Conservation (phyloP, 2,888 invertebrate genomes). For the Candidula unifasciata region DNA sequence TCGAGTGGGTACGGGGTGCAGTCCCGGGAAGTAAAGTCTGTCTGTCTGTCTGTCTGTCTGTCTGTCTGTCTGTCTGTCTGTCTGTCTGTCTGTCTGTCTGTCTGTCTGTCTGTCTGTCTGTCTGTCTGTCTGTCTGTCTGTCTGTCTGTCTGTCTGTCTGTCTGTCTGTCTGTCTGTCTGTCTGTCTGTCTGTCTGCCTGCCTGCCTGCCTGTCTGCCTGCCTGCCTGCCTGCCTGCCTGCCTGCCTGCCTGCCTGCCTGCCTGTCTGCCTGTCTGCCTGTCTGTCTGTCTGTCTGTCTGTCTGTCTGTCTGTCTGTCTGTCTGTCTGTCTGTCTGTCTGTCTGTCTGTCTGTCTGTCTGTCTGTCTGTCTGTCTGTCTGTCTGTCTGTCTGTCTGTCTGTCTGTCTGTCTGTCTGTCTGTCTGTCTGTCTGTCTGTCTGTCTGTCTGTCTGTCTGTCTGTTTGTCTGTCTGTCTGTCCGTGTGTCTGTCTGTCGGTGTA, state of each 20-base stretch:
- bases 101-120: background rate
- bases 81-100: constrained; percentile 23
- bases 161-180: constrained; percentile 43
- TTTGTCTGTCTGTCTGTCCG: too few species aligned
- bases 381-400: constrained; percentile 46
- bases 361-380: constrained; percentile 44
- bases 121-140: constrained; percentile 37
- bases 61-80: too few species aligned
- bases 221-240: too few species aligned
- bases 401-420: constrained; percentile 46
- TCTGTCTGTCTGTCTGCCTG: too few species aligned
- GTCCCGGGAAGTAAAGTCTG: too few species aligned
- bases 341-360: constrained; percentile 43
- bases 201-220: too few species aligned
- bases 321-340: constrained; percentile 40
- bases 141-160: constrained; percentile 44
- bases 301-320: constrained; percentile 39
- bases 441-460: constrained; percentile 4
- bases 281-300: too few species aligned
- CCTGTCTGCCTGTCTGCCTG: too few species aligned
- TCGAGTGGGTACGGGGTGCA: too few species aligned
- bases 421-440: constrained; percentile 25
- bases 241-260: too few species aligned
- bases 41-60: too few species aligned
- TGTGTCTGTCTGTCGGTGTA: background rate